Conservation (phyloP, 1,140 invertebrate genomes). For the Episyrphus balteatus region DNA sequence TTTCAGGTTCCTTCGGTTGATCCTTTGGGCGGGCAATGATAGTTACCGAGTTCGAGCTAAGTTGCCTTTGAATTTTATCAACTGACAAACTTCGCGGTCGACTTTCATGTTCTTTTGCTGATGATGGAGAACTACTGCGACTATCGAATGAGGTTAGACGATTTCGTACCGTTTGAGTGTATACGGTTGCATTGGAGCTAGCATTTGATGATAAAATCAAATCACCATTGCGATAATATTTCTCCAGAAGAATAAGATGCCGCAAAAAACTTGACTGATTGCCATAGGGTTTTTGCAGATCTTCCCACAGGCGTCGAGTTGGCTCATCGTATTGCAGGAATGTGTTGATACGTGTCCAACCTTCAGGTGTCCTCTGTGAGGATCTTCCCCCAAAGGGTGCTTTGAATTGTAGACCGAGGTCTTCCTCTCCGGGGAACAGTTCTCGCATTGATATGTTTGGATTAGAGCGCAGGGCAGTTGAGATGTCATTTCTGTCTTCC, state of each 20-base stretch:
- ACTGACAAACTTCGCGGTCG: conserved; percentile 14
- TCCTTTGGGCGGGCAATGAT: conserved; percentile 31
- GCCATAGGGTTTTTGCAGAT: conserved; percentile 70
- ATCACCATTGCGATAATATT: conserved; percentile 67
- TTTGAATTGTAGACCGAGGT: conserved; percentile 61
- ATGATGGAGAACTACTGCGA: background rate
- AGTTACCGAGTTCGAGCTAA: conserved; percentile 31
- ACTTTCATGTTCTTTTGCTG: background rate
- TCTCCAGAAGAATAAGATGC: conserved; percentile 68
- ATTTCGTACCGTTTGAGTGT: conserved; percentile 67
- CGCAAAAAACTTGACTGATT: conserved; percentile 73
- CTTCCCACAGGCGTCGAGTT: conserved; percentile 66
- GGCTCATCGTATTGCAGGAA: conserved; percentile 71
- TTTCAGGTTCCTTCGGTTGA: background rate
- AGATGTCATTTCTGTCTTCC: conserved; percentile 31
- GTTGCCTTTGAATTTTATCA: conserved; percentile 30
- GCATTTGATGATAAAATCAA: conserved; percentile 59
- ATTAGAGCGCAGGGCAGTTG: conserved; percentile 51
- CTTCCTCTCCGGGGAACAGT: conserved; percentile 66
- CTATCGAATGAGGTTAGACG: conserved; percentile 61
- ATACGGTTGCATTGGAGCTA: conserved; percentile 58
- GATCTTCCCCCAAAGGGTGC: conserved; percentile 28
- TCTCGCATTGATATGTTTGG: conserved; percentile 69
- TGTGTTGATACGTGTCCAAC: conserved; percentile 68
- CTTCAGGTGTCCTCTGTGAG: conserved; percentile 50